A percentile compares a stretch with the other conserved stretches of the same genome.
phyloP scores from a whole-genome alignment of 2,113 vertebrate species.

The Dascyllus trimaculatus region DNA sequence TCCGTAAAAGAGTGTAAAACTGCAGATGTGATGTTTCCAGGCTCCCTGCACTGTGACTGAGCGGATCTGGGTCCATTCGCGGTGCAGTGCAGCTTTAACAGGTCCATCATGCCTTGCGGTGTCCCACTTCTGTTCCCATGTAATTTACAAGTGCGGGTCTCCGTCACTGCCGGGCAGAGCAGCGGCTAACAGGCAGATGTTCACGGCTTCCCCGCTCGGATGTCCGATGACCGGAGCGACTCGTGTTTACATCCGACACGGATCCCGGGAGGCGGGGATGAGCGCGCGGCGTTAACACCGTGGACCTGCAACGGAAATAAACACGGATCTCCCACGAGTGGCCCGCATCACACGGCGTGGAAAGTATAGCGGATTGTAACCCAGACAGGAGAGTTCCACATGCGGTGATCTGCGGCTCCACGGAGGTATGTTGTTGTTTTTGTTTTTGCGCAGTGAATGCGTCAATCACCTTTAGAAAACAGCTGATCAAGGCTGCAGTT shows the following conservation, averaged over 20 bases:
- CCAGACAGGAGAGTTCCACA: slow-evolving; percentile 3
- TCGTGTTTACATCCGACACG: slow-evolving; percentile 62
- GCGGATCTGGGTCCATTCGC: slow-evolving; percentile 21
- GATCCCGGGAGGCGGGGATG: slow-evolving; percentile 8
- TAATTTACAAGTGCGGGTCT: slow-evolving; percentile 51
- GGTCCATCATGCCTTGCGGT: slow-evolving; percentile 85
- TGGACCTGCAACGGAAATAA: slow-evolving; percentile 17
- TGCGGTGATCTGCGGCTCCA: slow-evolving; percentile 26
- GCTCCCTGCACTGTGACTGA: no score
- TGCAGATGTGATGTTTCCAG: no score
- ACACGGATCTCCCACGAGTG: slow-evolving; percentile 4
- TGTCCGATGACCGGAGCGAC: slow-evolving; percentile 54
- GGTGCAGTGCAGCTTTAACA: slow-evolving; percentile 79
- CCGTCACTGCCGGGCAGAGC: slow-evolving; percentile 3
- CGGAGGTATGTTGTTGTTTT: slow-evolving; percentile 53
- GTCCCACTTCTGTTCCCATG: slow-evolving; percentile 76
- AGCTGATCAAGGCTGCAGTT: no score
- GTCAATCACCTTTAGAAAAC: slow-evolving; percentile 29
- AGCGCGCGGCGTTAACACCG: slow-evolving; percentile 27
- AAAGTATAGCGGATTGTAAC: slow-evolving; percentile 28
- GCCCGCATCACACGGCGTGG: slow-evolving; percentile 27
- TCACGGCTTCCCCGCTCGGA: slow-evolving; percentile 41
- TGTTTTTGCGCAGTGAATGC: slow-evolving; percentile 33
- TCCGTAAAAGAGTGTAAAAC: no score
- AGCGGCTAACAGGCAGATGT: slow-evolving; percentile 9